phyloP scores from a whole-genome alignment of 2,113 vertebrate genomes.

The Steatornis caripensis region DNA sequence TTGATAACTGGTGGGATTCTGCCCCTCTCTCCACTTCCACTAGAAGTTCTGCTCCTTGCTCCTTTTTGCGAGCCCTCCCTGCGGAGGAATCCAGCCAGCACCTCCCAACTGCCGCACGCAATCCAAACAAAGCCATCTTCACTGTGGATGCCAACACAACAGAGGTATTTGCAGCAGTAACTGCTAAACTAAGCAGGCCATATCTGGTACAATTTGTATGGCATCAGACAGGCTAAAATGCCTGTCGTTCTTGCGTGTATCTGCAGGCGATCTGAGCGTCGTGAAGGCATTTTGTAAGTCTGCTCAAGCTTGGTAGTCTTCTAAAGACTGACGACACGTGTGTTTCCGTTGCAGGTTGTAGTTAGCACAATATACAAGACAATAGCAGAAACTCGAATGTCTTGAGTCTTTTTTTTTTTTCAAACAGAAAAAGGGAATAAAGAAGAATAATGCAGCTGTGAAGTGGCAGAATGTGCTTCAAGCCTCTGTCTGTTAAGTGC shows the following conservation, averaged over 20 bases:
- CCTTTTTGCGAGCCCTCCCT: slow-evolving; percentile 64
- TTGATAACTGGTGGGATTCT: background rate
- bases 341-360: background rate
- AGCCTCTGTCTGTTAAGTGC: background rate
- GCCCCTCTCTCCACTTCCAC: background rate
- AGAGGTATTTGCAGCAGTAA: slow-evolving; percentile 70
- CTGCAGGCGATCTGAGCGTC: background rate
- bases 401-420: background rate
- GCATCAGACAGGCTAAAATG: background rate
- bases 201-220: background rate
- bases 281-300: background rate
- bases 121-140: slow-evolving; percentile 82
- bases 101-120: slow-evolving; percentile 52
- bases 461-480: background rate
- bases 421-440: background rate
- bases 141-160: slow-evolving; percentile 76
- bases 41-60: slow-evolving; percentile 66
- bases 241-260: accelerated
- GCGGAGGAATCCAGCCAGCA: slow-evolving; percentile 48
- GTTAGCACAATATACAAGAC: background rate
- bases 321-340: background rate
- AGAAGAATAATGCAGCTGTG: background rate
- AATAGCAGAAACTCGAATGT: background rate
- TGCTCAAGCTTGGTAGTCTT: background rate
- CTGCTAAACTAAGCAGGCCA: background rate